Base-by-base conservation (phyloP, 2,113 vertebrate species). In the Pterophyllum scalare region DNA sequence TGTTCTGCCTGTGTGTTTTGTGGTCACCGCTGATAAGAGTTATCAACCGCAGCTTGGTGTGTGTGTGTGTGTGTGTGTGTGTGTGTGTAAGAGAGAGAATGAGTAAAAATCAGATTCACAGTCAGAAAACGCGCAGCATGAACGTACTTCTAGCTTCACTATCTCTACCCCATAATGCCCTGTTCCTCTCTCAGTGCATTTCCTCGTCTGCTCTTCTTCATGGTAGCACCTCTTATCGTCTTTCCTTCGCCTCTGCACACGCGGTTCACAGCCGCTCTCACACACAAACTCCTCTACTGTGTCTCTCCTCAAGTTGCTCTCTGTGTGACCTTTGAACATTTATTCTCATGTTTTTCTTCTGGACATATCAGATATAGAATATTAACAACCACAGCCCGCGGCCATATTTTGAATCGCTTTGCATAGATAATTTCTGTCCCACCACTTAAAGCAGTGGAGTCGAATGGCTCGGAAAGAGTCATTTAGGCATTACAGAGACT, bases 21-120 rank as follows among this genome's bases (percentile, higher is more conserved):
- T 60, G 62, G 79, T 2, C 13, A 4, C 56, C 6, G 75, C 86
- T 87, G 89, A 88, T 90, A 88, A 90, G 79, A 59, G 49, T 62
- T 76, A 82, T 85, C 64, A 81, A 77, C 2, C 1, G 7, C 59
- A 75, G 80, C 49, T 12, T n/a, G 15, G 64, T 33, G 31, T 33
- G 6, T 33, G 31, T 33, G 31, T 2, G 6, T 54, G 56, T n/a
- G 54, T 28, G 56, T 17, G 46, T 6, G 14, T 28, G 43, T 62
- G 64, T 8, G 77, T 61, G 60, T 31, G 28, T 60, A 40, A 33
- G n/a, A 35, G 2, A 28, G 58, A 59, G 54, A 46, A 2, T 13
- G 5, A 67, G 22, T 26, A 19, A 56, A 31, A 76, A 19, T 22
- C 58, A 8, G 17, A 4, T 20, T 22, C 35, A 22, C 10, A 49